These are phyloP conservation scores for Xyrichtys novacula DNA, from an alignment of 2,797 vertebrate genomes.

Conservation along the genomic window DNA sequence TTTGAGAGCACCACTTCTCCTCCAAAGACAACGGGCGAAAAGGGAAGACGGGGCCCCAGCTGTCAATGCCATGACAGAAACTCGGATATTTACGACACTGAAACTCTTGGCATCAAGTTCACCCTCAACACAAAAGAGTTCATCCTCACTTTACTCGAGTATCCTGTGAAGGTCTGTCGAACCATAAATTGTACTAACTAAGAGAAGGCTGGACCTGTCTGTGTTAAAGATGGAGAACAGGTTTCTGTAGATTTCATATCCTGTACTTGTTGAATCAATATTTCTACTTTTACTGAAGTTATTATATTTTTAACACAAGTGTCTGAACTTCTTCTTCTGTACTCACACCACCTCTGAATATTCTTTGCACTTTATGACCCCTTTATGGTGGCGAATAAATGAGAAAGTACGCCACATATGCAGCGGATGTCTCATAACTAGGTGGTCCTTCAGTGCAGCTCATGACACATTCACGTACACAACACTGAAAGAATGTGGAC, in stretches of 20 bases:
- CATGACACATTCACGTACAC: not conserved
- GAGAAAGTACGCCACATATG: not conserved
- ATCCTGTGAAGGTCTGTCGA: not conserved
- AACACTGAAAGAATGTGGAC: not conserved
- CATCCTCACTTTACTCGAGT: not conserved
- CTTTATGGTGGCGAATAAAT: not conserved
- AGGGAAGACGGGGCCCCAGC: conserved; percentile 10
- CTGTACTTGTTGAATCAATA: too few relatives aligned
- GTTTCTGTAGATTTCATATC: too few relatives aligned
- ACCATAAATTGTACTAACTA: not conserved
- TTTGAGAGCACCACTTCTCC: not conserved
- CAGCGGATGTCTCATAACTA: not conserved
- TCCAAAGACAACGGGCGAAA: conserved; percentile 1
- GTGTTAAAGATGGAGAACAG: too few relatives aligned
- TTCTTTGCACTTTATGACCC: not conserved
- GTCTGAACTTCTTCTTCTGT: not conserved
- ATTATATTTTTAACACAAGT: too few relatives aligned
- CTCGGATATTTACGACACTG: conserved; percentile 24
- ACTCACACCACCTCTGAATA: not conserved
- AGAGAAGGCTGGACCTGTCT: too few relatives aligned
- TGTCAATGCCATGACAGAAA: conserved; percentile 21
- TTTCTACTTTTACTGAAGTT: too few relatives aligned
- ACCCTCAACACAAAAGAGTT: not conserved
- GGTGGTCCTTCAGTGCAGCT: not conserved
- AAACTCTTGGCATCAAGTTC: not conserved